Conservation (phyloP, 2,113 vertebrate species). For the Sorex araneus region DNA sequence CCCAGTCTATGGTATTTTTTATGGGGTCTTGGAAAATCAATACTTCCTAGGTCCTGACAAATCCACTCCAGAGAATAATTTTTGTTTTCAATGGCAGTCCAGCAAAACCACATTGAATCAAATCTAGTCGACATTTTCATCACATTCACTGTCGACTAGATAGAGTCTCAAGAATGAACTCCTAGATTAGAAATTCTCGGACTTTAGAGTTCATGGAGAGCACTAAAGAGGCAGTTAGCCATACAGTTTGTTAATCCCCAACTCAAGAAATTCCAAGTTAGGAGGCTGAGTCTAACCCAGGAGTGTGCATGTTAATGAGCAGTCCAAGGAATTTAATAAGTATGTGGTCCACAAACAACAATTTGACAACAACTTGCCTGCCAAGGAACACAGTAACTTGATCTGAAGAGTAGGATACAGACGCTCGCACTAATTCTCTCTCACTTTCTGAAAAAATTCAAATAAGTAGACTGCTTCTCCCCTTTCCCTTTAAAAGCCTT, state of each 20-base stretch:
- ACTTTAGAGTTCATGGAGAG: background rate
- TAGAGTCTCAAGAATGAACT: background rate
- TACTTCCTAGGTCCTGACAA: background rate
- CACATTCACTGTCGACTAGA: background rate
- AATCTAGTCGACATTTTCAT: background rate
- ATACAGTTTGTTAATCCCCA: background rate
- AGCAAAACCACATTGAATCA: background rate
- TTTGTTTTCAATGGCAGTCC: background rate
- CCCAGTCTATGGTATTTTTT: background rate
- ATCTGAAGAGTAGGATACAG: background rate
- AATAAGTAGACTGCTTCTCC: slow-evolving; percentile 19
- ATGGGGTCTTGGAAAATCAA: background rate
- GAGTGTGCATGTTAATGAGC: background rate
- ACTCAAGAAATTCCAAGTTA: slow-evolving; percentile 39
- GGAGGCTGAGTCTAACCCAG: background rate
- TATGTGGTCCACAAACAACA: background rate
- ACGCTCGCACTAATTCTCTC: background rate
- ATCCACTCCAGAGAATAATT: background rate
- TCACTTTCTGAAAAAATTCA: slow-evolving; percentile 27
- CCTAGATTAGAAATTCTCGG: background rate
- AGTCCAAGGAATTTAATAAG: background rate
- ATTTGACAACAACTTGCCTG: background rate
- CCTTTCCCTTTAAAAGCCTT: background rate
- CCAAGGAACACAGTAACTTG: background rate
- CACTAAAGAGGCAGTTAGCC: background rate